Base-by-base conservation (phyloP, 2,113 vertebrate genomes). In the Pachypanchax playfairii region DNA sequence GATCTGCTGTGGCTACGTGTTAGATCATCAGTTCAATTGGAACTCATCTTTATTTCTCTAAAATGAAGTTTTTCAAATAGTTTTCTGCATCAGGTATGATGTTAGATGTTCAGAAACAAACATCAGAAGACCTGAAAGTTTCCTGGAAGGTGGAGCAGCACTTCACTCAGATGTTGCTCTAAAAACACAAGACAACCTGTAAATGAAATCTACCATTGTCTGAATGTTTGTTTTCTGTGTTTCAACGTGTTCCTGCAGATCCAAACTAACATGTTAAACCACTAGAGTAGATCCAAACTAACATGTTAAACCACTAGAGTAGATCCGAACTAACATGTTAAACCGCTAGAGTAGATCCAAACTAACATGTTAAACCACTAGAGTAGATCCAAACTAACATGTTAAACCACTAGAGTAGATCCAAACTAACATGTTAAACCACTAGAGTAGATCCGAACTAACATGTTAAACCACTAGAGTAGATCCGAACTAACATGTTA, bases 241-340 rank as follows among this genome's bases (percentile, higher is more conserved):
- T 52, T 21, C 35, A 29, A 35, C 49, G 21, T 53, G 51, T 53
- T 53, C 17, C 11, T 17, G 14, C 35, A 25, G 52, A 39, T 24
- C 22, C 22, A 39, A 49, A 49, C 47, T 49, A 49, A 49, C 47
- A 8, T 38, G 21, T 33, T 28, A 31, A 20, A 55, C n/a, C 35
- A 18, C 9, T 21, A 20, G 4, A 35, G 50, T 6, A 53, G 12
- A 53, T 35, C 31, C 22, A n/a, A n/a, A n/a, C n/a, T n/a, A n/a
- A n/a, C n/a, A 6, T 36, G 20, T 31, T 26, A 33, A 20, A 55
- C n/a, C 35, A 18, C 9, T 21, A 20, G 4, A 35, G 50, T 6
- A 53, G 12, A 53, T 35, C 31, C 22, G n/a, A n/a, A n/a, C n/a
- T n/a, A n/a, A n/a, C n/a, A 6, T 36, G 20, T 31, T 26, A 33